A percentile compares a stretch with the other conserved stretches of the same genome.
phyloP scores from a whole-genome alignment of 1,140 invertebrate genomes.

The Latrodectus geometricus region DNA sequence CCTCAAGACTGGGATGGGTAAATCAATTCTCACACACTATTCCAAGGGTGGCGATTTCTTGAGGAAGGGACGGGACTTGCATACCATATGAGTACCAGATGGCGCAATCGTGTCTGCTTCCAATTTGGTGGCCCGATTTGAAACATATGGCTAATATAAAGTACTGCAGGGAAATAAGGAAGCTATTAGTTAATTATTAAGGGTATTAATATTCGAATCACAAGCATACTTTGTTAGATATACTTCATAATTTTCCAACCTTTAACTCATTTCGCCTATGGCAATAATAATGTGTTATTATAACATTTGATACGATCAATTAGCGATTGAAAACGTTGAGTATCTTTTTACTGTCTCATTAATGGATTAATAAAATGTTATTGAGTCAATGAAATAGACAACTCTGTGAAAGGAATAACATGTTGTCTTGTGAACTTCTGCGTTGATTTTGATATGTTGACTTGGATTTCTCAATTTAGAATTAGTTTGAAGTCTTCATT shows the following conservation, averaged over 20 bases:
- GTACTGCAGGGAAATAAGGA: not conserved
- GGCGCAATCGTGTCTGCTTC: conserved; percentile 17
- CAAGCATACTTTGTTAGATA: not conserved
- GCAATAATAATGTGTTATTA: no score
- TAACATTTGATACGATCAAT: no score
- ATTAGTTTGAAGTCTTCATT: no score
- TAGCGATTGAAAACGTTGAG: no score
- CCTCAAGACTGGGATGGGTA: conserved; percentile 25
- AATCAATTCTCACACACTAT: conserved; percentile 48
- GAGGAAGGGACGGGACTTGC: conserved; percentile 18
- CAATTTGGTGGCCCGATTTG: not conserved
- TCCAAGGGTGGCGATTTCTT: conserved; percentile 17
- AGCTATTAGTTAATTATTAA: conserved; percentile 26
- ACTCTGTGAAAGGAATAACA: no score
- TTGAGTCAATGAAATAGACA: no score
- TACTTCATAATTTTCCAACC: not conserved
- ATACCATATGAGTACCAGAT: conserved; percentile 35
- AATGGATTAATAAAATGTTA: no score
- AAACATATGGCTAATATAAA: conserved; percentile 40
- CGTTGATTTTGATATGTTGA: no score
- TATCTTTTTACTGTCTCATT: no score
- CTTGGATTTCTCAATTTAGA: no score
- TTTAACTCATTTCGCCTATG: no score
- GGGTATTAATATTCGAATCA: conserved; percentile 5
- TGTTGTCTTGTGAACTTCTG: no score